Evolutionary conservation across 2,888 invertebrate species (phyloP).

Genomic region (Dasysyrphus tricinctus): DNA sequence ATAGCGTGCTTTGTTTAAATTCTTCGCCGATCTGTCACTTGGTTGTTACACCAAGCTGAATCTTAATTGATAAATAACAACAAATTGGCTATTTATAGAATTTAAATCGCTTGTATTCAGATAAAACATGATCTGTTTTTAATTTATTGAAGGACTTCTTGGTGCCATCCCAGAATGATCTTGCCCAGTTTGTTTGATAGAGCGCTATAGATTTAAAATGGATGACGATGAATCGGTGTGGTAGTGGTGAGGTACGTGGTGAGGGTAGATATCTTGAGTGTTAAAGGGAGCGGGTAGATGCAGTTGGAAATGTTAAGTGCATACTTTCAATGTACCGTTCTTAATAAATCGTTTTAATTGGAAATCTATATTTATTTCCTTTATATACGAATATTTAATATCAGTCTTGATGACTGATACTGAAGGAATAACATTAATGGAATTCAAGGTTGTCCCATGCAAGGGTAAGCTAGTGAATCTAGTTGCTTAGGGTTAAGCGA

Average conservation of each 20-base stretch:
- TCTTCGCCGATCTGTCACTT: slow-evolving; percentile 66
- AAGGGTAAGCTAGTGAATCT: too few relatives aligned
- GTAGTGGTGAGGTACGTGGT: too few relatives aligned
- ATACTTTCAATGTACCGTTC: slow-evolving; percentile 38
- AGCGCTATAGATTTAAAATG: neutral
- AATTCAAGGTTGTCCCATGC: neutral
- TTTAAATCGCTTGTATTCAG: slow-evolving; percentile 52
- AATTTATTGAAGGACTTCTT: slow-evolving; percentile 51
- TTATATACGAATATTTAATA: neutral
- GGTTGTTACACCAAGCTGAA: slow-evolving; percentile 55
- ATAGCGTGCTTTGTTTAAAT: slow-evolving; percentile 43
- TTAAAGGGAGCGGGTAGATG: neutral
- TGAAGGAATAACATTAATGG: neutral
- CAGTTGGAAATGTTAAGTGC: slow-evolving; percentile 37
- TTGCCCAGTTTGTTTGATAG: neutral
- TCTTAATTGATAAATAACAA: slow-evolving; percentile 71
- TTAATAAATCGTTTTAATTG: slow-evolving; percentile 54
- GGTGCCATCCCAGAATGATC: neutral
- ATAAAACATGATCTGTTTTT: slow-evolving; percentile 60
- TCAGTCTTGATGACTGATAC: neutral
- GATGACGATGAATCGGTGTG: neutral
- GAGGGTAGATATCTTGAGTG: neutral
- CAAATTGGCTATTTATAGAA: slow-evolving; percentile 69
- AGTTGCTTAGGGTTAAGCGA: too few relatives aligned
- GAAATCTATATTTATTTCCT: neutral